phyloP scores from a whole-genome alignment of 2,888 invertebrate genomes.

The Himalopsyche tibetana region DNA sequence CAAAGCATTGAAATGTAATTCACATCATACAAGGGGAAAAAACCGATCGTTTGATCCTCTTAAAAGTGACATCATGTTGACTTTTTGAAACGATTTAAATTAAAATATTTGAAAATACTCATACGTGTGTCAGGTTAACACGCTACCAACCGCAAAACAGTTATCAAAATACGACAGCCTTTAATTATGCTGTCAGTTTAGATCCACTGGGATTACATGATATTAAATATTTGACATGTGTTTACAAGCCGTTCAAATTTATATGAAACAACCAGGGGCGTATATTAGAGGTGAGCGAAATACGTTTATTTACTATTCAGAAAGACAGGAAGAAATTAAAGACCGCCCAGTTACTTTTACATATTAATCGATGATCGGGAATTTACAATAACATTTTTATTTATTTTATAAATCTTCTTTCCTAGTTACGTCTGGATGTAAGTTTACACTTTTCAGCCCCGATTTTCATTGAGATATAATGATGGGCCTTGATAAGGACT shows the following conservation, averaged over 20 bases:
- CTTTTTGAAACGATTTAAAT: constrained; percentile 4
- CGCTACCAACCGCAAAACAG: constrained; percentile 24
- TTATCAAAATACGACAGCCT: constrained; percentile 36
- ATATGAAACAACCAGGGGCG: not conserved
- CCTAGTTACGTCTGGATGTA: too few relatives aligned
- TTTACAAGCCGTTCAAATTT: constrained; percentile 8
- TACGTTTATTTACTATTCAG: too few relatives aligned
- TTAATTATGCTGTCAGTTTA: constrained; percentile 38
- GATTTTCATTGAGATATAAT: too few relatives aligned
- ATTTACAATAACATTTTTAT: too few relatives aligned
- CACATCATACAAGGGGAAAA: not conserved
- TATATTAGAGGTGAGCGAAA: too few relatives aligned
- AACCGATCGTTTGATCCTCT: not conserved
- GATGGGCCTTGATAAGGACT: too few relatives aligned
- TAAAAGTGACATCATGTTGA: constrained; percentile 23
- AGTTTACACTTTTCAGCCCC: too few relatives aligned
- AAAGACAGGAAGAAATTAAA: too few relatives aligned
- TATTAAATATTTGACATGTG: constrained; percentile 35
- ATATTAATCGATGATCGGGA: too few relatives aligned
- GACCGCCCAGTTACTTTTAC: too few relatives aligned
- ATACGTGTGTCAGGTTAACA: constrained; percentile 6
- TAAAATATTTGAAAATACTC: constrained; percentile 34
- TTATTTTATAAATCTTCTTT: too few relatives aligned
- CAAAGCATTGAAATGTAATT: constrained; percentile 2
- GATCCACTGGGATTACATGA: constrained; percentile 23